A percentile compares a stretch with the other conserved stretches of the same genome.
Evolutionary conservation across 2,797 vertebrate genomes (phyloP).

Genomic region (Ataeniobius toweri): DNA sequence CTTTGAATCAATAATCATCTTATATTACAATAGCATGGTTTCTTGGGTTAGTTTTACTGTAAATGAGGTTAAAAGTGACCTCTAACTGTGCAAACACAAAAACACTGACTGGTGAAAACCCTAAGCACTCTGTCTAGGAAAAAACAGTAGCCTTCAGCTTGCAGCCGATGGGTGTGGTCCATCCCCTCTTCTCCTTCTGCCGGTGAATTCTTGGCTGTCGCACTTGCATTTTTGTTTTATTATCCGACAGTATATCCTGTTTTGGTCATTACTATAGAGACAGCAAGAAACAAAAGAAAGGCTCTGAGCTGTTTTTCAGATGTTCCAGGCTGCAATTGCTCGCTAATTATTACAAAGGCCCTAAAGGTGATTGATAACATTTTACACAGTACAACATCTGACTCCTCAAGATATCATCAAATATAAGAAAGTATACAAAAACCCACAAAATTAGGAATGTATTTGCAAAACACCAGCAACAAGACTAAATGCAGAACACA

Average conservation of each 20-base stretch:
- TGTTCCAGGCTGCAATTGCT: conserved; percentile 45
- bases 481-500: neutral
- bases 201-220: conserved; percentile 61
- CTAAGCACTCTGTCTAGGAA: conserved; percentile 19
- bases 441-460: neutral
- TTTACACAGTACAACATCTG: neutral
- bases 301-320: conserved; percentile 57
- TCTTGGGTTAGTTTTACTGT: conserved; percentile 5
- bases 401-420: neutral
- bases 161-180: conserved; percentile 43
- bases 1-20: conserved; percentile 26
- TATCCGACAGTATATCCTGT: conserved; percentile 78
- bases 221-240: conserved; percentile 74
- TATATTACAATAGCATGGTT: conserved; percentile 16
- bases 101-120: conserved; percentile 14
- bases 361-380: neutral
- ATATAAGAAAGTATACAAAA: neutral
- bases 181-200: conserved; percentile 50
- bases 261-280: conserved; percentile 74
- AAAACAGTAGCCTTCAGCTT: conserved; percentile 32
- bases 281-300: conserved; percentile 67
- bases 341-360: neutral
- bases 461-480: neutral
- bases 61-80: conserved; percentile 23
- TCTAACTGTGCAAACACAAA: conserved; percentile 31